Base-by-base conservation (phyloP, 2,797 vertebrate genomes). In the Odontamblyopus rebecca region DNA sequence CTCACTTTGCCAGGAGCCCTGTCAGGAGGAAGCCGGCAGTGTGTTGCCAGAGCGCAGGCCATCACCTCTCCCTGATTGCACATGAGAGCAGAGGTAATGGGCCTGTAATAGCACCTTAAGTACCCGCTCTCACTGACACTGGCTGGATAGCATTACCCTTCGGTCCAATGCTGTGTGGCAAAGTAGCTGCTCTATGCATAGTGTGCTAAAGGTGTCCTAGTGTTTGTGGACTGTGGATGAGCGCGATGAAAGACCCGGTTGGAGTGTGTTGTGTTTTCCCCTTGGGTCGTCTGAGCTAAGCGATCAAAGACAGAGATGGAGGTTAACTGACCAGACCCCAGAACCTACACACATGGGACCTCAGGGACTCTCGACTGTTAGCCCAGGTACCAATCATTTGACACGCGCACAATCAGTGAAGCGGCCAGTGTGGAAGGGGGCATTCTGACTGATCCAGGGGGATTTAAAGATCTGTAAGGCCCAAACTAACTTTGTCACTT, bases 401-500 rank as follows among this genome's bases (percentile, higher is more conserved):
- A 89, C 85, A 82, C 57, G 74, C 80, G 80, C 81, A 86, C 84
- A 87, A 86, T 89, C 86, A 83, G 76, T 64, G 70, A 75, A 89
- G 84, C 73, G 38, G 74, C 64, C 76, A 87, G 85, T 76, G 73
- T 78, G 60, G 73, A 72, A 74, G 76, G 76, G 88, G 86, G 85
- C 86, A 88, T 79, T 88, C 80, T 83, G 86, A 89, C 72, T 60
- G 85, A 90, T 88, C 90, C 88, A 0, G 72, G 23, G 90, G 90
- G 89, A 86, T 84, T 88, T 82, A 76, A 82, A 91, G 89, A 93
- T 88, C 87, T 86, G 86, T 86, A 84, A 89, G 84, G 88, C 86
- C 87, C 88, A 92, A 93, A 93, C 89, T 91, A 90, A 92, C 89
- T 93, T 90, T 93, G 92, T 92, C 91, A 93, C 85, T 91, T 90